These are phyloP conservation scores for Diabrotica undecimpunctata DNA, from an alignment of 1,140 invertebrate genomes.

Conservation along the genomic window DNA sequence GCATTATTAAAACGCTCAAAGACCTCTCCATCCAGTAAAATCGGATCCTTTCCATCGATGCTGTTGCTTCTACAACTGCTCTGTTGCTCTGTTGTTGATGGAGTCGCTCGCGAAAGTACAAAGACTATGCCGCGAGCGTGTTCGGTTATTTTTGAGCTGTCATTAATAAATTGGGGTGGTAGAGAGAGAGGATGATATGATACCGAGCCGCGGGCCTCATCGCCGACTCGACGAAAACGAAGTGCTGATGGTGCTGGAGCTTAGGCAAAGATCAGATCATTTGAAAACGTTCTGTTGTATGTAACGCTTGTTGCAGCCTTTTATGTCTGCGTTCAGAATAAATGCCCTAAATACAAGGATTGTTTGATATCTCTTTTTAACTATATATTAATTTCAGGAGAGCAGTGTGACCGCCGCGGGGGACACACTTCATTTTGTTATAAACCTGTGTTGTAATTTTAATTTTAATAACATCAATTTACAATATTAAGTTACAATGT, in stretches of 20 bases:
- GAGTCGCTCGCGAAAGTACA: slow-evolving; percentile 31
- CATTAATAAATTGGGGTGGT: slow-evolving; percentile 41
- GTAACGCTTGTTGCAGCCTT: not conserved
- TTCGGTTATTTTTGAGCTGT: slow-evolving; percentile 39
- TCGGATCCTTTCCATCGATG: slow-evolving; percentile 6
- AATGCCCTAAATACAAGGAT: slow-evolving; percentile 2
- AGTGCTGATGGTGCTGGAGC: too few species aligned
- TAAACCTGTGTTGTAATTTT: too few species aligned
- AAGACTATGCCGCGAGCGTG: slow-evolving; percentile 31
- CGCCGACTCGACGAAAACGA: too few species aligned
- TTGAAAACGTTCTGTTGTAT: too few species aligned
- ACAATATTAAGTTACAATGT: too few species aligned
- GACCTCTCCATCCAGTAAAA: slow-evolving; percentile 9
- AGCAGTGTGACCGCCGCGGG: too few species aligned
- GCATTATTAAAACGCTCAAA: slow-evolving; percentile 32
- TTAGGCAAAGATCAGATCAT: too few species aligned
- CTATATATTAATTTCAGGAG: too few species aligned
- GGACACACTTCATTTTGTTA: too few species aligned
- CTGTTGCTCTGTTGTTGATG: slow-evolving; percentile 23
- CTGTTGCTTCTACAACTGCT: slow-evolving; percentile 18
- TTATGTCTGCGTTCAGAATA: slow-evolving; percentile 9
- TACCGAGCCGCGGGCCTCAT: not conserved
- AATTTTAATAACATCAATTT: too few species aligned
- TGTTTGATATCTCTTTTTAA: too few species aligned
- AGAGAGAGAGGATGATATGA: slow-evolving; percentile 29